phyloP scores from a whole-genome alignment of 2,113 vertebrate genomes.

The Ahaetulla prasina region DNA sequence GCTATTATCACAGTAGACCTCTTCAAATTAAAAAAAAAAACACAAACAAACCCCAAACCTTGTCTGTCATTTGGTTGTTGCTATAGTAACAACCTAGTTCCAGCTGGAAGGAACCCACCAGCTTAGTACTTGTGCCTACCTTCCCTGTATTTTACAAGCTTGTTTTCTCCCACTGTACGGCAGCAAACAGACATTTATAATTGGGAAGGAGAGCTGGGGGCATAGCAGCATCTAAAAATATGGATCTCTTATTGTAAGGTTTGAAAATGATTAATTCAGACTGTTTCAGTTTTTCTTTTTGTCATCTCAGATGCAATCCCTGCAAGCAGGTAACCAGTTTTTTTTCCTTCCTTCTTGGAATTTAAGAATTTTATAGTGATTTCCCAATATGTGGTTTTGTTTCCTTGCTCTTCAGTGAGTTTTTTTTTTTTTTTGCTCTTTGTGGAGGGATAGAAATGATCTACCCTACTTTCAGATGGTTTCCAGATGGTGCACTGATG shows the following conservation, averaged over 20 bases:
- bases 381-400: constrained; percentile 40
- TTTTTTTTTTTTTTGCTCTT: constrained; percentile 1
- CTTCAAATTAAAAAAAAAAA: constrained; percentile 66
- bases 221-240: constrained; percentile 26
- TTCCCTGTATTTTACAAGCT: constrained; percentile 44
- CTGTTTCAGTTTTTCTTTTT: background rate
- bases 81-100: constrained; percentile 77
- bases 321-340: constrained; percentile 10
- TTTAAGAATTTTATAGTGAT: constrained; percentile 27
- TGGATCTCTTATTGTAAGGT: background rate
- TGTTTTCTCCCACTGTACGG: constrained; percentile 41
- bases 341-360: constrained; percentile 19
- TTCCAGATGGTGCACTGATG: constrained; percentile 45
- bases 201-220: background rate
- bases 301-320: background rate
- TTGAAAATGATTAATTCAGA: background rate
- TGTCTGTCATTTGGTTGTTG: constrained; percentile 74
- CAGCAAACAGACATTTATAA: constrained; percentile 34
- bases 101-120: constrained; percentile 61
- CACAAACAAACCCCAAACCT: constrained; percentile 51
- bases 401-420: constrained; percentile 25
- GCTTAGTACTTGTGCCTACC: constrained; percentile 53
- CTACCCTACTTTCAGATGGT: constrained; percentile 29
- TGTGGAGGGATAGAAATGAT: background rate
- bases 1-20: constrained; percentile 65